Percentiles rank a stretch among this genome's conserved stretches.
Evolutionary conservation across 2,888 invertebrate species (phyloP).

Genomic region (Andrena haemorrhoa): DNA sequence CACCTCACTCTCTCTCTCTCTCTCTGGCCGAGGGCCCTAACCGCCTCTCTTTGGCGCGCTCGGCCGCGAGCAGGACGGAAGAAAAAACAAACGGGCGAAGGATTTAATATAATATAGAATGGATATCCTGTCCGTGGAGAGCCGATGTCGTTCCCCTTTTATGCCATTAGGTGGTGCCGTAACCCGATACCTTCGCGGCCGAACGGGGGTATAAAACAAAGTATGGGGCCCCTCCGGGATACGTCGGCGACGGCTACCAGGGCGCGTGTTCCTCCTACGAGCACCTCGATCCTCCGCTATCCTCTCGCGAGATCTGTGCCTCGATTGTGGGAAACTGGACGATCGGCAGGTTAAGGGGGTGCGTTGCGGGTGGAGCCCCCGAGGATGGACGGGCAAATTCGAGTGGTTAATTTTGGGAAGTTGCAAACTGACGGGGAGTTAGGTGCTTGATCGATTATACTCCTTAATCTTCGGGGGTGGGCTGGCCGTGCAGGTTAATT

Average conservation of each 20-base stretch:
- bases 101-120: slow-evolving; percentile 79
- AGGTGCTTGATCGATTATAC: too few relatives aligned
- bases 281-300: not conserved
- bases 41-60: slow-evolving; percentile 34
- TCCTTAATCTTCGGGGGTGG: too few relatives aligned
- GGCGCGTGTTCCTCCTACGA: slow-evolving; percentile 51
- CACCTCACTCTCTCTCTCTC: slow-evolving; percentile 1
- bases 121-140: slow-evolving; percentile 79
- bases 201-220: slow-evolving; percentile 73
- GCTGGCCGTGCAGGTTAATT: too few relatives aligned
- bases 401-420: too few relatives aligned
- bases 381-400: too few relatives aligned
- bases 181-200: slow-evolving; percentile 75
- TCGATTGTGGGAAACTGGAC: slow-evolving; percentile 33
- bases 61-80: slow-evolving; percentile 23
- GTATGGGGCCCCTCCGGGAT: slow-evolving; percentile 59
- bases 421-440: too few relatives aligned
- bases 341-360: too few relatives aligned
- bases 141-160: slow-evolving; percentile 66
- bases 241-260: slow-evolving; percentile 26
- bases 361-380: too few relatives aligned
- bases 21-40: slow-evolving; percentile 1
- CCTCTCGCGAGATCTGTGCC: not conserved
- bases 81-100: slow-evolving; percentile 33
- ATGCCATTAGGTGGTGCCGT: slow-evolving; percentile 75